Conservation (phyloP, 1,140 invertebrate genomes). For the Rhopalosiphum maidis region DNA sequence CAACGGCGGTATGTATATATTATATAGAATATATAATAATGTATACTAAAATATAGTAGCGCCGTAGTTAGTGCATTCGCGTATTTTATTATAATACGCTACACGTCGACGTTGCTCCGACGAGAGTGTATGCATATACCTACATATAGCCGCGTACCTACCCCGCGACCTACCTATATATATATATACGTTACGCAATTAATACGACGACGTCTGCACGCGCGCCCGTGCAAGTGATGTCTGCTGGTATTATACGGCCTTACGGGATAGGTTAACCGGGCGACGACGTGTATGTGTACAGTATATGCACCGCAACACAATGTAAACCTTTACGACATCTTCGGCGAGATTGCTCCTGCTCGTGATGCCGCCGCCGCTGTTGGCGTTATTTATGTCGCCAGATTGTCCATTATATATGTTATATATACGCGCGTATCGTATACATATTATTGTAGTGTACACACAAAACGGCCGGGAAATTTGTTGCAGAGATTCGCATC, state of each 20-base stretch:
- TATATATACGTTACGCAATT: constrained; percentile 6
- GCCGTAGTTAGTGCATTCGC: no score
- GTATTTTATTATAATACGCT: no score
- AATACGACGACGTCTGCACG: constrained; percentile 10
- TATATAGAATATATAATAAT: no score
- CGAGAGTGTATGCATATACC: no score
- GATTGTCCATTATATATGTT: background rate
- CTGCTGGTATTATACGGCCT: background rate
- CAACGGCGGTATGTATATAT: no score
- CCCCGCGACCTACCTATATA: background rate
- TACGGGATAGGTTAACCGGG: background rate
- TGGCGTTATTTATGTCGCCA: constrained; percentile 13
- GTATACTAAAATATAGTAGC: no score
- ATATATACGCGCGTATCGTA: background rate
- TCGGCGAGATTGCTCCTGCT: constrained; percentile 9
- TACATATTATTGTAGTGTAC: background rate
- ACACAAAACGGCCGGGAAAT: constrained; percentile 6
- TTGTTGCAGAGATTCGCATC: background rate
- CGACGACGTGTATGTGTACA: background rate
- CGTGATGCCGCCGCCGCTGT: background rate
- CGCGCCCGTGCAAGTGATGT: background rate
- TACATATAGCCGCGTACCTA: background rate
- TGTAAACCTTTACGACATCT: constrained; percentile 7
- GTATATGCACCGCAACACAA: background rate
- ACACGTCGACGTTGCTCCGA: no score